phyloP scores from a whole-genome alignment of 2,797 vertebrate species.

The Hypotaenidia okinawae region DNA sequence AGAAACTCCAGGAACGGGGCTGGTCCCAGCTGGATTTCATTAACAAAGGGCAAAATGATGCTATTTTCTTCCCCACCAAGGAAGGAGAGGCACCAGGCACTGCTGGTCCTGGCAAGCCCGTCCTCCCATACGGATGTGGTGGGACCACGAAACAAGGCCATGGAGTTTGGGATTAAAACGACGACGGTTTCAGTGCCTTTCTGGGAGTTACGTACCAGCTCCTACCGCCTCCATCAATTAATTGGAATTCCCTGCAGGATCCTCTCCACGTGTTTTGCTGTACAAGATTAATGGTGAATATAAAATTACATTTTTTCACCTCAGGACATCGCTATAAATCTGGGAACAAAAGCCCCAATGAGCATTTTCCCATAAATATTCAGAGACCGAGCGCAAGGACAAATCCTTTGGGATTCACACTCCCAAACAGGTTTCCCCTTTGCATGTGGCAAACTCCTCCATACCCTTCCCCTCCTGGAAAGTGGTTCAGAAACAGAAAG shows the following conservation, averaged over 20 bases:
- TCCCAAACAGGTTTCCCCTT: background rate
- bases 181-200: background rate
- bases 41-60: background rate
- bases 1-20: accelerated
- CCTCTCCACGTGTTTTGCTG: background rate
- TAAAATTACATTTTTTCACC: constrained; percentile 39
- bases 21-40: background rate
- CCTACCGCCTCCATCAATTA: background rate
- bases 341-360: background rate
- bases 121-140: accelerated
- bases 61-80: background rate
- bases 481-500: background rate
- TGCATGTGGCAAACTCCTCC: background rate
- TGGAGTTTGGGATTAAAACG: background rate
- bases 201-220: background rate
- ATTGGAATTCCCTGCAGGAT: background rate
- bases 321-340: background rate
- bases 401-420: background rate
- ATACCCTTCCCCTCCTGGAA: background rate
- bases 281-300: constrained; percentile 29
- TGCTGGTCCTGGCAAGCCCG: background rate
- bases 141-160: accelerated
- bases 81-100: background rate
- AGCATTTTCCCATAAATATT: background rate
- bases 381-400: background rate